Conservation (phyloP, 1,140 invertebrate genomes). For the Drosophila obscura region DNA sequence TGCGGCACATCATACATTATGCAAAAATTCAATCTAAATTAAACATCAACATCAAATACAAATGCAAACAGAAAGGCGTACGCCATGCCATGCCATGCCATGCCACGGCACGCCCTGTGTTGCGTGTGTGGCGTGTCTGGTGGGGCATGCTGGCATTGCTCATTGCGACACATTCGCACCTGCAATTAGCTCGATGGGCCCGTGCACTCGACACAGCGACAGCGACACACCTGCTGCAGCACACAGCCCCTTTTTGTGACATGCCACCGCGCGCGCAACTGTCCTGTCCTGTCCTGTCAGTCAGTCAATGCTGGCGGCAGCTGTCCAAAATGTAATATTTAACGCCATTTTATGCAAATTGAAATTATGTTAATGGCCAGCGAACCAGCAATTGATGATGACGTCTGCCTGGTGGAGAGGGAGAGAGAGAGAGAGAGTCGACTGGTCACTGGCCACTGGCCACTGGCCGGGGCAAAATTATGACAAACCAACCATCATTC, state of each 20-base stretch:
- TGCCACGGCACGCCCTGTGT: not conserved
- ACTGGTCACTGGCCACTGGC: too few relatives aligned
- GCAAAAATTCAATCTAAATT: conserved; percentile 73
- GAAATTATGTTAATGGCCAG: conserved; percentile 79
- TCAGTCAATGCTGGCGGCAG: conserved; percentile 44
- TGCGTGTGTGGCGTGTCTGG: conserved; percentile 39
- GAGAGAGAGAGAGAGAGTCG: too few relatives aligned
- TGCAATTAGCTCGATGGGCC: conserved; percentile 69
- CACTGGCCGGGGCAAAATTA: not conserved
- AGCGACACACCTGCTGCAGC: conserved; percentile 2
- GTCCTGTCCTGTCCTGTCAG: conserved; percentile 10
- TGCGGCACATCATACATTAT: conserved; percentile 53
- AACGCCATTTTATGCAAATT: conserved; percentile 80
- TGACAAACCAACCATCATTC: conserved; percentile 4
- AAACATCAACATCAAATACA: conserved; percentile 44
- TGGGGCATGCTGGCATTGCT: conserved; percentile 54
- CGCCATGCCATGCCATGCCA: not conserved
- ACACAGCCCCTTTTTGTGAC: not conserved
- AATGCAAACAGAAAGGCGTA: conserved; percentile 2
- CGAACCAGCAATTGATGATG: conserved; percentile 46
- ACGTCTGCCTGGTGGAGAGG: conserved; percentile 13
- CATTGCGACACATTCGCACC: conserved; percentile 72
- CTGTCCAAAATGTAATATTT: conserved; percentile 79
- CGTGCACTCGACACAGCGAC: conserved; percentile 11
- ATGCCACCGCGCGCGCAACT: not conserved